Evolutionary conservation across 2,797 vertebrate species (phyloP).

Genomic region (Luscinia luscinia): DNA sequence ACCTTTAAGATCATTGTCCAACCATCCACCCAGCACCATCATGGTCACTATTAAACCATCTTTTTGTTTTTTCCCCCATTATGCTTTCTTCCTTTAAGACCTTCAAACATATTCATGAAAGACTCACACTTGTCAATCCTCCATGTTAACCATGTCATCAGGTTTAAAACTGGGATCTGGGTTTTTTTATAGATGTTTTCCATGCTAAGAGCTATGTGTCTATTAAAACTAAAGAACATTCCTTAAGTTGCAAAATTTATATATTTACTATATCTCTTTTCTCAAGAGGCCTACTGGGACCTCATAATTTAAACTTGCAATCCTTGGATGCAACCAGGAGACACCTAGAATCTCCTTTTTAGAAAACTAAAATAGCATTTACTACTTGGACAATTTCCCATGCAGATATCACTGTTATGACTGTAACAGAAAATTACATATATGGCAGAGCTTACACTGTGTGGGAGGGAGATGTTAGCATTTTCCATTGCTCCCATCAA

Average conservation of each 20-base stretch:
- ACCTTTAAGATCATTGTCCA: neutral
- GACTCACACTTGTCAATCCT: rapidly evolving
- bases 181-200: neutral
- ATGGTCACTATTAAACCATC: neutral
- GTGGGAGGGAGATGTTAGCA: neutral
- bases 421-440: neutral
- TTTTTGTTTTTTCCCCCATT: neutral
- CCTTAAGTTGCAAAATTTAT: neutral
- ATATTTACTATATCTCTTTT: neutral
- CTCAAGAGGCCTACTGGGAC: neutral
- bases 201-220: neutral
- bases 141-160: neutral
- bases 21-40: neutral
- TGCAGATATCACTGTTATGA: neutral
- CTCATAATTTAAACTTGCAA: neutral
- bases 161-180: neutral
- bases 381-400: neutral
- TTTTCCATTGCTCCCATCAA: neutral
- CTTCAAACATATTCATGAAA: neutral
- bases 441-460: neutral
- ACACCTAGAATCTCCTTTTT: neutral
- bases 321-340: neutral
- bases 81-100: neutral
- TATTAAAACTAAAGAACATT: neutral
- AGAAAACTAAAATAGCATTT: neutral